Evolutionary conservation across 2,113 vertebrate genomes (phyloP).

Genomic region (Malurus alboscapulatus): DNA sequence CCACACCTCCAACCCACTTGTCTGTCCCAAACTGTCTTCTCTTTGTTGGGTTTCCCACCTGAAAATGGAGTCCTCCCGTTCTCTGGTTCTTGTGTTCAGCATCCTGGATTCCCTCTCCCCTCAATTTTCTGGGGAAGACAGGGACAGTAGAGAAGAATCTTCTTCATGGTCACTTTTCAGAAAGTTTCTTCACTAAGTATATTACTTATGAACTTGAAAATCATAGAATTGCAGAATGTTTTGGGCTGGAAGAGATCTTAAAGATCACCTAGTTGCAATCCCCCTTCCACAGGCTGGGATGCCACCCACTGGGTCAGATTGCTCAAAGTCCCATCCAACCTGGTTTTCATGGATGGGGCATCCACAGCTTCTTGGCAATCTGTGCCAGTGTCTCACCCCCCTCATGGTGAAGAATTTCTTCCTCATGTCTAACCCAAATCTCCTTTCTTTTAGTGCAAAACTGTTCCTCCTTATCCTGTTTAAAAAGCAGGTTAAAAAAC

Average conservation of each 20-base stretch:
- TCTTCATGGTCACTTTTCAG: background rate
- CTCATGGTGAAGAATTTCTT: background rate
- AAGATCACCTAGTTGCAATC: background rate
- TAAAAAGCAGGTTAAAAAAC: background rate
- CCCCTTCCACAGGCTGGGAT: background rate
- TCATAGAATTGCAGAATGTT: background rate
- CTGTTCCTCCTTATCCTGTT: background rate
- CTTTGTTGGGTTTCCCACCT: background rate
- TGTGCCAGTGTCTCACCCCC: background rate
- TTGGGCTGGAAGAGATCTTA: background rate
- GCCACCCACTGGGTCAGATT: background rate
- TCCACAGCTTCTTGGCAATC: background rate
- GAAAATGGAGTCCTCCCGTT: background rate
- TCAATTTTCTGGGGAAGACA: background rate
- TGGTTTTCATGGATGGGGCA: background rate
- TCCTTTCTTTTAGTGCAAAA: background rate
- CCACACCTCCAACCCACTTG: background rate
- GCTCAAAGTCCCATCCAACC: background rate
- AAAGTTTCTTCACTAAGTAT: background rate
- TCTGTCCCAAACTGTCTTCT: background rate
- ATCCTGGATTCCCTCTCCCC: background rate
- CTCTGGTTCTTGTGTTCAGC: accelerated
- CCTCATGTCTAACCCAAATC: background rate
- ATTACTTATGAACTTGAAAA: background rate
- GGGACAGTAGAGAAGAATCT: background rate